Conservation (phyloP, 2,113 vertebrate genomes). For the Xiphophorus couchianus region DNA sequence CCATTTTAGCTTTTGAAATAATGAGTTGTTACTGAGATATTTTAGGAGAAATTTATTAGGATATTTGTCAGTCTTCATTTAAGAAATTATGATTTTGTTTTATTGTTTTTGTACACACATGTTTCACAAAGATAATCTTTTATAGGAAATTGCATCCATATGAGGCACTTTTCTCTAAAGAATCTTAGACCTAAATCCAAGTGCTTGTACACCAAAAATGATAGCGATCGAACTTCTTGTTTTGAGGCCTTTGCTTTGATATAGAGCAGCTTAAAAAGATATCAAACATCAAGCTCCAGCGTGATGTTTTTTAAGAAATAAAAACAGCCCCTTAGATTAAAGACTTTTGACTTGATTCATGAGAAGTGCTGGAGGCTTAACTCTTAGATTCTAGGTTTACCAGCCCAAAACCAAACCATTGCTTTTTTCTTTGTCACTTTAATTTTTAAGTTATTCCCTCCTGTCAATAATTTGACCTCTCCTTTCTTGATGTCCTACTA, state of each 20-base stretch:
- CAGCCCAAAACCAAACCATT: neutral
- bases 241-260: conserved; percentile 34
- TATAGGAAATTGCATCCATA: neutral
- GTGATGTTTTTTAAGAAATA: conserved; percentile 38
- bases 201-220: conserved; percentile 21
- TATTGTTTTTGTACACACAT: neutral
- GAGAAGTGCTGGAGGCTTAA: conserved; percentile 20
- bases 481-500: neutral
- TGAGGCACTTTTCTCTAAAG: neutral
- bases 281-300: conserved; percentile 29
- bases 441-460: neutral
- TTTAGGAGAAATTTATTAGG: neutral
- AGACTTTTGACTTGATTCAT: conserved; percentile 34
- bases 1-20: neutral
- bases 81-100: neutral
- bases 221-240: conserved; percentile 34
- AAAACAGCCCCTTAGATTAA: conserved; percentile 36
- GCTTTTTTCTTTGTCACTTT: neutral
- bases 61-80: neutral
- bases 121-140: neutral
- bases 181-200: conserved; percentile 30
- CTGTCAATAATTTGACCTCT: neutral
- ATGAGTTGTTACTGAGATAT: neutral
- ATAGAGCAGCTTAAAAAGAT: conserved; percentile 41
- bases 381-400: conserved; percentile 29